Evolutionary conservation across 2,888 invertebrate genomes (phyloP).

Genomic region (Eutolmus rufibarbis): DNA sequence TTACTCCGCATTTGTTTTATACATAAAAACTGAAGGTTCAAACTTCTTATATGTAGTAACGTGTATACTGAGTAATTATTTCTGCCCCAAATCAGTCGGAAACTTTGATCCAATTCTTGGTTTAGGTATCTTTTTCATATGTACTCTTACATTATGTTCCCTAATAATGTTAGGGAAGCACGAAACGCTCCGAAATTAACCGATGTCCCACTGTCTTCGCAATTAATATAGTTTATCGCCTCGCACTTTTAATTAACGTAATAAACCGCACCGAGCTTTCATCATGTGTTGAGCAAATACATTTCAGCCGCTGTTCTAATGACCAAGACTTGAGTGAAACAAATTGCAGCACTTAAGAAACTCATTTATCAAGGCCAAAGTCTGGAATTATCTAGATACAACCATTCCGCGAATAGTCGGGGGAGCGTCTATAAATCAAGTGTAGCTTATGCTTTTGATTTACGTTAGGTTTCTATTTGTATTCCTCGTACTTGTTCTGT

Average conservation of each 20-base stretch:
- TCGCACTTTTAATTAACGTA: background rate
- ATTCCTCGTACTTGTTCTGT: background rate
- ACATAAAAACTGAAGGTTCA: background rate
- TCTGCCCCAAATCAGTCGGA: background rate
- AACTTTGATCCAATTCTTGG: background rate
- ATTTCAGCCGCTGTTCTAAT: background rate
- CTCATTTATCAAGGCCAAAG: conserved; percentile 3
- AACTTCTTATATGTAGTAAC: background rate
- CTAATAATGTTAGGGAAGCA: background rate
- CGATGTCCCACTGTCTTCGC: background rate
- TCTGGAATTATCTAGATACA: background rate
- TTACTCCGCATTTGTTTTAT: background rate
- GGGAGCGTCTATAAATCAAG: background rate
- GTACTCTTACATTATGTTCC: background rate
- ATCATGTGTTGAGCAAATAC: background rate
- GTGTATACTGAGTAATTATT: background rate
- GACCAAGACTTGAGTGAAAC: background rate
- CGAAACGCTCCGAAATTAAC: background rate
- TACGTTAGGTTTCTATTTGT: background rate
- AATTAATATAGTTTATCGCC: background rate
- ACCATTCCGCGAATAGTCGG: background rate
- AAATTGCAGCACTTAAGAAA: conserved; percentile 7
- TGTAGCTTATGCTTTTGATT: conserved; percentile 2
- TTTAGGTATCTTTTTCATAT: background rate
- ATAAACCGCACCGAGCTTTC: background rate